Evolutionary conservation across 1,140 invertebrate species (phyloP), one percentile per base, ranked within the genome.

Genomic region (Gyrodactylus salaris): DNA sequence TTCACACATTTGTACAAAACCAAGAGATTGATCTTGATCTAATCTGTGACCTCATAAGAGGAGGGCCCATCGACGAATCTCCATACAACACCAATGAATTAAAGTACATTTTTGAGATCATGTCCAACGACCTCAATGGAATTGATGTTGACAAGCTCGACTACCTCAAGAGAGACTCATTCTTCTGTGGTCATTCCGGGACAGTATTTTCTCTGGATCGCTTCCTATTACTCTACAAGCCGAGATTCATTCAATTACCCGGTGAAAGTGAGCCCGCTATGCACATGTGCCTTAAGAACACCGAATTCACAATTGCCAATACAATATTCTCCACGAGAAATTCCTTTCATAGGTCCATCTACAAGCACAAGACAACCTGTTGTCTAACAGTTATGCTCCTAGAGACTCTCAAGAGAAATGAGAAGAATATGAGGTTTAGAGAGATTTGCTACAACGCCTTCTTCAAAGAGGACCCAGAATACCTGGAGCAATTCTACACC

Each of bases 91-190:
- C 2, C 27, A 23, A 23, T 69, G 26, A 73, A 69, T 20, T 26
- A 69, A 2, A 70, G 25, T 73, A 25, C 21, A 1, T 27, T 1
- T 73, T 73, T 69, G 72, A 73, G 26, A 69, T 73, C 26, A 26
- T 73, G 23, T n/a, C 34, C 21, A 73, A 73, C 26, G 68, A 73
- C 20, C 2, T 16, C 2, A 25, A 22, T 7, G 72, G 72, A 20
- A 7, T 68, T 23, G 72, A 73, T 69, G 72, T 73, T 1, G 72
- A 73, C 72, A 73, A 73, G 26, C 26, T 73, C 23, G 72, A 73
- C 26, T 73, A 73, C 26, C 20, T 73, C 25, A 25, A 26, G 21
- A 22, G 72, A 26, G 72, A 73, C 26, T 20, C 72, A 26, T 20
- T 27, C 1, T 71, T 24, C n/a, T 25, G 21, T 71, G 70, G 70